Evolutionary conservation across 2,888 invertebrate species (phyloP).

Genomic region (Acanthacorydalis orientalis): DNA sequence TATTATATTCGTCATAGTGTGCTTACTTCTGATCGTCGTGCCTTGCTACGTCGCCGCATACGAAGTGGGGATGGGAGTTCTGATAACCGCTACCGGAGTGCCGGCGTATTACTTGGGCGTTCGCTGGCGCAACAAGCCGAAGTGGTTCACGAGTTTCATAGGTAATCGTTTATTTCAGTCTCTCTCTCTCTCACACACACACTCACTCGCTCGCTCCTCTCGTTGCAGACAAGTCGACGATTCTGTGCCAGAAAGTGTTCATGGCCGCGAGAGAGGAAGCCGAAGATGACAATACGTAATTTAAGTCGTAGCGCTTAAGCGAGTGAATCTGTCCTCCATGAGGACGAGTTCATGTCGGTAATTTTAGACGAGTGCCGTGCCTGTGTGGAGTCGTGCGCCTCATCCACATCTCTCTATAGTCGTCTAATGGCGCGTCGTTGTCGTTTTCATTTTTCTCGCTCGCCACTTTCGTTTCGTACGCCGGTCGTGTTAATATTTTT

Average conservation of each 20-base stretch:
- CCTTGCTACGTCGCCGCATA: conserved; percentile 64
- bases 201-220: too few relatives aligned
- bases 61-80: conserved; percentile 60
- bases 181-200: too few relatives aligned
- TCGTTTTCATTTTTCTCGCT: too few relatives aligned
- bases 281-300: conserved; percentile 12
- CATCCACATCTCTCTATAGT: too few relatives aligned
- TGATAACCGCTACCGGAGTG: conserved; percentile 67
- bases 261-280: conserved; percentile 61
- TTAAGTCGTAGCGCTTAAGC: too few relatives aligned
- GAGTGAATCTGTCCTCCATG: background rate
- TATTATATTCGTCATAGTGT: conserved; percentile 55
- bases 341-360: background rate
- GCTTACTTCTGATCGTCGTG: conserved; percentile 60
- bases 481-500: too few relatives aligned
- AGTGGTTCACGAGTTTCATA: conserved; percentile 36
- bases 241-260: conserved; percentile 52
- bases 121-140: conserved; percentile 46
- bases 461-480: too few relatives aligned
- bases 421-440: too few relatives aligned
- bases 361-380: too few relatives aligned
- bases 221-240: conserved; percentile 41
- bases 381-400: too few relatives aligned
- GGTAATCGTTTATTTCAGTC: conserved; percentile 31
- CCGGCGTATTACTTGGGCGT: conserved; percentile 67